Evolutionary conservation across 2,888 invertebrate genomes (phyloP).

Genomic region (Julus scandinavius): DNA sequence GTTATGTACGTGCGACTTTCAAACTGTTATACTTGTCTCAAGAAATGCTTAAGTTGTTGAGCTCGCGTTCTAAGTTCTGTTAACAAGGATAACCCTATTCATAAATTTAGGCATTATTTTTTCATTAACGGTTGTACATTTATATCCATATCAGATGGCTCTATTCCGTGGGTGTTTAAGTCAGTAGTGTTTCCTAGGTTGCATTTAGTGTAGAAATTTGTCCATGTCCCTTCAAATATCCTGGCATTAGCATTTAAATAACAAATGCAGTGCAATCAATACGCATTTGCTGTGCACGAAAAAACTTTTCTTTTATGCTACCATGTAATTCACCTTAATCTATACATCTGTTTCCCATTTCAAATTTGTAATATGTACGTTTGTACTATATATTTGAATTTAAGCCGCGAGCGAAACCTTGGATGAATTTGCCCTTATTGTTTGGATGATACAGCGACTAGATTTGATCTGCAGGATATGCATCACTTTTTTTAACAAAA

Average conservation of each 20-base stretch:
- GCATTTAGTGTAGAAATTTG: not conserved
- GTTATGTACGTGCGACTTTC: too few relatives aligned
- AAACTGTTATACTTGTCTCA: too few relatives aligned
- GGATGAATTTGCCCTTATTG: not conserved
- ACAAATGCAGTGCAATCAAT: not conserved
- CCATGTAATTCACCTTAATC: not conserved
- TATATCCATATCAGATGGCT: not conserved
- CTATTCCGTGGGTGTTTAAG: not conserved
- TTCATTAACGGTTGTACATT: not conserved
- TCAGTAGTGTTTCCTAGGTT: not conserved
- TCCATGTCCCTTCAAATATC: not conserved
- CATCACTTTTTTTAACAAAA: not conserved
- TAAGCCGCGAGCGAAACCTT: not conserved
- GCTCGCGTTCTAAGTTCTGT: too few relatives aligned
- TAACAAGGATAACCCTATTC: too few relatives aligned
- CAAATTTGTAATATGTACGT: not conserved
- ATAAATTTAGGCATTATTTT: too few relatives aligned
- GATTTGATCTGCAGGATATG: not conserved
- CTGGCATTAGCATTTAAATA: constrained; percentile 38
- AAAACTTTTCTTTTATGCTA: not conserved
- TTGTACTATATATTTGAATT: not conserved
- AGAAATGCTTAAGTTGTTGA: too few relatives aligned
- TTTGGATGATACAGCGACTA: not conserved
- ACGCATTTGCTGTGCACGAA: not conserved
- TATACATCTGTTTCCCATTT: constrained; percentile 34